Base-by-base conservation (phyloP, 2,113 vertebrate genomes). In the Albula goreensis region DNA sequence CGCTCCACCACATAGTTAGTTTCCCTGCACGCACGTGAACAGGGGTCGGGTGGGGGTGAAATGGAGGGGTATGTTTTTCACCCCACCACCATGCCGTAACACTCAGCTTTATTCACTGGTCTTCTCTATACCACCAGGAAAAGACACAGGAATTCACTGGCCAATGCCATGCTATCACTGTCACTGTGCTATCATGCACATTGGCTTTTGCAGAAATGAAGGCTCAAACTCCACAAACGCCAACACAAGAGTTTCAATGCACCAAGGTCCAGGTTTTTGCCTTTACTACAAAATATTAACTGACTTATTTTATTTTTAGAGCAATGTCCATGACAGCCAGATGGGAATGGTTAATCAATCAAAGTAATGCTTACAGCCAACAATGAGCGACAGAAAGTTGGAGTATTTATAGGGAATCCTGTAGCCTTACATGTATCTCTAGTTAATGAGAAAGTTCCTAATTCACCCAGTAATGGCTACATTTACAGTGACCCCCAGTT, bases 1-100 rank as follows among this genome's bases (percentile, higher is more conserved):
- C 94, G 94, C 88, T 74, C 82, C 5, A 89, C 87, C 90, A 90
- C 91, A 90, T 92, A 92, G 90, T 88, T 93, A 94, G 92, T 91
- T 92, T 90, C 91, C 92, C 92, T 92, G 93, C 92, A 92, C 94
- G 92, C 92, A 89, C 89, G 90, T 74, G 25, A 31, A 74, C 22
- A 1, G 70, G 22, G 70, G 1, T 7, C 81, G 89, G 31, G 31
- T 41, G 31, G 31, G 31, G 31, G 31, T 41, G 31, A 41, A 41
- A 41, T 41, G 74, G 6, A 6, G 3, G 66, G 5, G 80, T 66
- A 50, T 53, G 82, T 31, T 50, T 41, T 56, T 56, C 52, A 22
- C 56, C 49, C 48, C 66, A 77, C 82, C 22, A 82, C 82, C 49
- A n/a, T 22, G 81, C 22, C 4, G 52, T 66, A 19, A 41, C 31